Evolutionary conservation across 2,888 invertebrate species (phyloP).

Genomic region (Pterobdella sp.): DNA sequence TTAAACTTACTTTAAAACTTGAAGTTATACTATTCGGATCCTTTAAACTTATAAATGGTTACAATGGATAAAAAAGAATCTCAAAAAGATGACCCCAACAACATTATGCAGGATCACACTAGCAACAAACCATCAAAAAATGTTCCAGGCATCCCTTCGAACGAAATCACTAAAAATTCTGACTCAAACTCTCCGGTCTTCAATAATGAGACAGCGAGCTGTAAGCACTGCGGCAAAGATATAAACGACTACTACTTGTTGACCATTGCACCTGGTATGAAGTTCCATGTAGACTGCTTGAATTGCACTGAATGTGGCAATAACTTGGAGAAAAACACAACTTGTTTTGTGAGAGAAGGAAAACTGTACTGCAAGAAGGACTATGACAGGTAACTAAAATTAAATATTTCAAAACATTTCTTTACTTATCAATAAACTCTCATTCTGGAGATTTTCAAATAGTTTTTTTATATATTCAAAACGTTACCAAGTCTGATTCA

Average conservation of each 20-base stretch:
- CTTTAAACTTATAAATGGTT: too few relatives aligned
- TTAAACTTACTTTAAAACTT: too few relatives aligned
- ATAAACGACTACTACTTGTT: conserved; percentile 87
- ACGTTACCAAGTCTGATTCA: background rate
- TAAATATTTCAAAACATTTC: background rate
- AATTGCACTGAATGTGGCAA: conserved; percentile 93
- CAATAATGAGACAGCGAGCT: background rate
- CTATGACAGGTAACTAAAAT: conserved; percentile 92
- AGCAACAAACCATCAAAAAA: conserved; percentile 32
- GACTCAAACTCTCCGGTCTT: too few relatives aligned
- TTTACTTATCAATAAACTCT: background rate
- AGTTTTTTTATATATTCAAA: background rate
- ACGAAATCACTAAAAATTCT: too few relatives aligned
- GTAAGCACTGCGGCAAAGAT: background rate
- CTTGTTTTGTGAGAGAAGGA: conserved; percentile 96
- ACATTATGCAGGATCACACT: conserved; percentile 26
- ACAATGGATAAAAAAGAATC: too few relatives aligned
- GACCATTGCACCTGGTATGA: conserved; percentile 91
- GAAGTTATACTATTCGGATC: too few relatives aligned
- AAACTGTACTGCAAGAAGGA: conserved; percentile 97
- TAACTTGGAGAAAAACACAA: conserved; percentile 93
- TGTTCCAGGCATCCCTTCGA: conserved; percentile 9
- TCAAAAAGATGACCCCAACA: too few relatives aligned
- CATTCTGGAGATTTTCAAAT: background rate
- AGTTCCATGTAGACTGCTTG: conserved; percentile 97